Evolutionary conservation across 2,888 invertebrate species (phyloP).

Genomic region (Gymnocheta viridis): DNA sequence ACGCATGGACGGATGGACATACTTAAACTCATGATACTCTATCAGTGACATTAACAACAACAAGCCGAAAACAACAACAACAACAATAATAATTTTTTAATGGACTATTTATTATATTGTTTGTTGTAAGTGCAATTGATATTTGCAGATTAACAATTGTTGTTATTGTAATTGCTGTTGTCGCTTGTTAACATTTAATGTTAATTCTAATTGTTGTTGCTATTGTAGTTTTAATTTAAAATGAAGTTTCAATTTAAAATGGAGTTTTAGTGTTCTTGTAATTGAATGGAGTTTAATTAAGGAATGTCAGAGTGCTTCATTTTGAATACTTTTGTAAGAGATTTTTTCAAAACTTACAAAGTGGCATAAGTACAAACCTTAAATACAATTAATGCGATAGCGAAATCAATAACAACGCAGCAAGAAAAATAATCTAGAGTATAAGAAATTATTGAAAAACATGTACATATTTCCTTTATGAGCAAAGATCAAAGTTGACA

Average conservation of each 20-base stretch:
- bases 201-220: slow-evolving; percentile 35
- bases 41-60: slow-evolving; percentile 38
- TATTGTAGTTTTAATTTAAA: slow-evolving; percentile 25
- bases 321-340: not conserved
- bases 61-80: too few relatives aligned
- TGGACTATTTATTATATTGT: slow-evolving; percentile 51
- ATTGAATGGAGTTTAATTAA: not conserved
- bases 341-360: not conserved
- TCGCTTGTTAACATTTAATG: slow-evolving; percentile 39
- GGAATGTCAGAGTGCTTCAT: not conserved
- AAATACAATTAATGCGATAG: not conserved
- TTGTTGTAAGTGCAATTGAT: slow-evolving; percentile 53
- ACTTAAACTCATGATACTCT: slow-evolving; percentile 19
- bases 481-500: too few relatives aligned
- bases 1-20: not conserved
- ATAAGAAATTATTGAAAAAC: too few relatives aligned
- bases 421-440: too few relatives aligned
- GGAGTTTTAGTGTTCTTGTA: not conserved
- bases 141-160: slow-evolving; percentile 37
- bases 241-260: not conserved
- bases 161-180: slow-evolving; percentile 26
- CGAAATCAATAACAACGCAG: too few relatives aligned
- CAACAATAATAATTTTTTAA: slow-evolving; percentile 21
- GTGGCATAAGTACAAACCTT: not conserved
- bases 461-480: too few relatives aligned